Conservation (phyloP, 2,113 vertebrate genomes). For the Oxygymnocypris stewartii region DNA sequence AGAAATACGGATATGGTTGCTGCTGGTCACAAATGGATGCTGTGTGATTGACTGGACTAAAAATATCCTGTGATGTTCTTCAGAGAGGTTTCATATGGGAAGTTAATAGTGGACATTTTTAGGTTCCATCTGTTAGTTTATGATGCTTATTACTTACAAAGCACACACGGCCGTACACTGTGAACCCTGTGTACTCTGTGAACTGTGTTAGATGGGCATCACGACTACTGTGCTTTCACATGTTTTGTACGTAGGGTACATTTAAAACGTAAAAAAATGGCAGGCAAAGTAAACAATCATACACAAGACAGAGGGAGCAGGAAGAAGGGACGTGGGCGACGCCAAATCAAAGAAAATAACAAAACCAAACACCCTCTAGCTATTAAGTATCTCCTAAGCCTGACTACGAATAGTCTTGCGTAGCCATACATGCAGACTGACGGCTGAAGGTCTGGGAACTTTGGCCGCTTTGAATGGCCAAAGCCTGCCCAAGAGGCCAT, state of each 20-base stretch:
- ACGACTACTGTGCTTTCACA: not conserved
- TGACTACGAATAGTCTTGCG: too few relatives aligned
- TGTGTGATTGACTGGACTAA: not conserved
- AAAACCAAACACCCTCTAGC: too few relatives aligned
- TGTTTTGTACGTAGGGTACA: not conserved
- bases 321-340: too few relatives aligned
- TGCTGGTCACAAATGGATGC: conserved; percentile 9
- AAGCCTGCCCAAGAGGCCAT: too few relatives aligned
- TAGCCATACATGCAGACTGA: too few relatives aligned
- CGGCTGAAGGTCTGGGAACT: too few relatives aligned
- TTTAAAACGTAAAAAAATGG: not conserved
- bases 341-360: too few relatives aligned
- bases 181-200: not conserved
- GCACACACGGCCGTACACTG: not conserved
- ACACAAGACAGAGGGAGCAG: too few relatives aligned
- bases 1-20: not conserved
- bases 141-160: not conserved
- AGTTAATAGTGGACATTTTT: not conserved
- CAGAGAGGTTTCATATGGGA: not conserved
- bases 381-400: too few relatives aligned
- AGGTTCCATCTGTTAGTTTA: conserved; percentile 1
- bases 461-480: too few relatives aligned
- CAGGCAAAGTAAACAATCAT: not conserved
- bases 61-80: not conserved
- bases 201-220: not conserved